Base-by-base conservation (phyloP, 2,888 invertebrate species). In the Conus canariensis region DNA sequence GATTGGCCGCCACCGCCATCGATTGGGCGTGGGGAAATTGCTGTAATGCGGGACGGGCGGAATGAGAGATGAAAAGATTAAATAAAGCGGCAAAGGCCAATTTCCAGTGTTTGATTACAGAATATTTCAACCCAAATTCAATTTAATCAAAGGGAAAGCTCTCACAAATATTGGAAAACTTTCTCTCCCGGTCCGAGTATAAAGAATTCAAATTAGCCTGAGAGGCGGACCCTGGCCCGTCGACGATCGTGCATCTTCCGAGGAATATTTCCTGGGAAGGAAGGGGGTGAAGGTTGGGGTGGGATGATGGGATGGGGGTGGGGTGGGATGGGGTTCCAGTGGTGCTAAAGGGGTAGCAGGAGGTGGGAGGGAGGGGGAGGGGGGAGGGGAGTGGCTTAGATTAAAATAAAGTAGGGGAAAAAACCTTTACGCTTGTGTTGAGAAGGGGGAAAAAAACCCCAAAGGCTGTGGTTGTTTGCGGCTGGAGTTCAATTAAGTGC, bases 21-120 rank as follows among this genome's bases (percentile, higher is more conserved):
- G 82, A 83, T 83, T 83, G 22, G 9, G 10, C 19, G 70, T 16
- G 70, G 70, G 70, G 70, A 83, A 45, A 83, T 83, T 83, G 82
- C 82, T 77, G 8, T 83, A 83, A 83, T 83, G 82, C 58, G 82
- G 82, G 70, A 16, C 59, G 25, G 25, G 60, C 60, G 85, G 85
- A 85, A 60, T 85, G 59, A 85, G 64, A 85, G 59, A 60, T 85
- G 64, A 85, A 85, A 85, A 85, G 64, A 85, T 85, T 85, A 85
- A 85, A 85, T 85, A 85, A 85, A 88, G 88, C 88, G 88, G 88
- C 82, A 88, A 88, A 88, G 59, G 88, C 88, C 88, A 88, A 88
- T 88, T 88, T 82, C 88, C 88, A 88, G 77, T 88, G 88, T 88
- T 88, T 88, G 88, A 88, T 88, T 88, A 88, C 88, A 82, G 88